phyloP scores from a whole-genome alignment of 2,797 vertebrate species.

The Ceryle rudis region DNA sequence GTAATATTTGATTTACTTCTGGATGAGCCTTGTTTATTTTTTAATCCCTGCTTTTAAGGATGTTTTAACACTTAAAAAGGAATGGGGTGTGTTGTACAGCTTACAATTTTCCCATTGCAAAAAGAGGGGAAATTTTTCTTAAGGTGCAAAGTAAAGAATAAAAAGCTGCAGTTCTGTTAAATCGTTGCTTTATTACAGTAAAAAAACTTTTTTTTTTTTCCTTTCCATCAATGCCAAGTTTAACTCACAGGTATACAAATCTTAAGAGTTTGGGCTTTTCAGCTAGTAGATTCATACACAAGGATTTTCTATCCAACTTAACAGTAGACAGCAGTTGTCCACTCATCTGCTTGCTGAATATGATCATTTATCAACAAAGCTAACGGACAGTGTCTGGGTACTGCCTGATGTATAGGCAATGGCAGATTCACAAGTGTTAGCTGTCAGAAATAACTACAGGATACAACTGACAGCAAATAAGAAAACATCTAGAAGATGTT shows the following conservation, averaged over 20 bases:
- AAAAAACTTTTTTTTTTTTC: background rate
- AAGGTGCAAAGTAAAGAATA: background rate
- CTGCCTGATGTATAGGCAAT: rapidly evolving
- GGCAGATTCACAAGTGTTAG: background rate
- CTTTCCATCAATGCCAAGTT: background rate
- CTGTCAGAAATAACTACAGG: background rate
- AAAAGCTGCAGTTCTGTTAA: background rate
- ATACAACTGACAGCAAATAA: background rate
- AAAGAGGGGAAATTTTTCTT: background rate
- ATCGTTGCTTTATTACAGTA: background rate
- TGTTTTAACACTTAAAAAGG: background rate
- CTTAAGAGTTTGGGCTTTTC: background rate
- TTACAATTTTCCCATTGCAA: background rate
- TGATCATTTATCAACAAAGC: background rate
- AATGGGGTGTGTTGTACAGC: background rate
- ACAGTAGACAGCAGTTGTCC: background rate
- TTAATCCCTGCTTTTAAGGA: background rate
- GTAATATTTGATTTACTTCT: background rate
- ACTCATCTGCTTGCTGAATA: background rate
- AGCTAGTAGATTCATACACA: background rate
- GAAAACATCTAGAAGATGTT: background rate
- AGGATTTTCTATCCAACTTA: background rate
- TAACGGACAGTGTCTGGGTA: background rate
- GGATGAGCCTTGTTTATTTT: background rate
- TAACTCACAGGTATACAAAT: background rate